A percentile compares a stretch with the other conserved stretches of the same genome.
Conservation (phyloP, 2,797 vertebrate species). For the Trematomus bernacchii region DNA sequence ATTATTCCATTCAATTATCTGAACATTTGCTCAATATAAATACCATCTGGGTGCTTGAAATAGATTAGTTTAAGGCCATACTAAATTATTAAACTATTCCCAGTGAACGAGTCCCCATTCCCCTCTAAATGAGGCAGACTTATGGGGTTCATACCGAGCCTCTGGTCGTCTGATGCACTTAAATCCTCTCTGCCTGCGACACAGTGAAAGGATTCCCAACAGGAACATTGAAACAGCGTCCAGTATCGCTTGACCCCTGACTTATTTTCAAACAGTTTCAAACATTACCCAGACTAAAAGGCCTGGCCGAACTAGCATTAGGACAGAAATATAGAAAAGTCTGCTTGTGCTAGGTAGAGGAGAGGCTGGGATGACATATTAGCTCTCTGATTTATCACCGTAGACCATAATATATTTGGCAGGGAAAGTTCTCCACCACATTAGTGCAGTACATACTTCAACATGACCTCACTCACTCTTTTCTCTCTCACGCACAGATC, state of each 20-base stretch:
- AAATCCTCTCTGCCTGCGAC: constrained; percentile 56
- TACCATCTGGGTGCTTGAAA: constrained; percentile 85
- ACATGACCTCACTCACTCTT: constrained; percentile 55
- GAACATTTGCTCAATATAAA: constrained; percentile 86
- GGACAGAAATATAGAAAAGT: constrained; percentile 12
- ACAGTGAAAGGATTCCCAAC: constrained; percentile 54
- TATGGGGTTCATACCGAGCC: constrained; percentile 73
- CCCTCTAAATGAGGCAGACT: constrained; percentile 80
- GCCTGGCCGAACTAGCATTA: constrained; percentile 35
- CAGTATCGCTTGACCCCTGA: constrained; percentile 59
- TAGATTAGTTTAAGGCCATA: constrained; percentile 86
- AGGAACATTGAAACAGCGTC: constrained; percentile 54
- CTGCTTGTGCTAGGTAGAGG: constrained; percentile 3
- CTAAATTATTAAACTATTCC: constrained; percentile 86
- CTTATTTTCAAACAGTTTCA: constrained; percentile 54
- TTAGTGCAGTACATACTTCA: constrained; percentile 45
- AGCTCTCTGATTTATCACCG: constrained; percentile 38
- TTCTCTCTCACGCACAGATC: constrained; percentile 14
- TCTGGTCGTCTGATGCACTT: constrained; percentile 61
- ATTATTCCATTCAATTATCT: constrained; percentile 86
- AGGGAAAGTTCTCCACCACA: constrained; percentile 28
- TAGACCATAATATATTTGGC: constrained; percentile 55
- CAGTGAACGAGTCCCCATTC: constrained; percentile 81
- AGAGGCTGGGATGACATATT: constrained; percentile 25
- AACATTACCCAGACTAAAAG: constrained; percentile 59